A percentile compares a stretch with the other conserved stretches of the same genome.
These are phyloP conservation scores for Heliconius erato DNA, from an alignment of 2,888 invertebrate species.

Conservation along the genomic window DNA sequence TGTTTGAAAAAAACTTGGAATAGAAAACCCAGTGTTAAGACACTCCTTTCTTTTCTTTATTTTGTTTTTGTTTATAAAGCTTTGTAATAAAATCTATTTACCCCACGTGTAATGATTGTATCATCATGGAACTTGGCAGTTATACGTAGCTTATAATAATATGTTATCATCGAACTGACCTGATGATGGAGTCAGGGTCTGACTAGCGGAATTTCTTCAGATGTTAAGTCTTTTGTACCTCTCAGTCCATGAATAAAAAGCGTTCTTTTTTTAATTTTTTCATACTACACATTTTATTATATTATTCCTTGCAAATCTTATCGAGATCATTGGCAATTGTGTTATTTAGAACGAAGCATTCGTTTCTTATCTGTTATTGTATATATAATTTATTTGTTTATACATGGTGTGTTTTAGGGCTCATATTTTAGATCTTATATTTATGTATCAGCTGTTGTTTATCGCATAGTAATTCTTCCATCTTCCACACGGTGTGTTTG, in stretches of 20 bases:
- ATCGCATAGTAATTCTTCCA: constrained; percentile 10
- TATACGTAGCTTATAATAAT: neutral
- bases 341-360: constrained; percentile 20
- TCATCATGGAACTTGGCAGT: too few species aligned
- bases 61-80: neutral
- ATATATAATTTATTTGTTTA: constrained; percentile 28
- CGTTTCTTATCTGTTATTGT: constrained; percentile 44
- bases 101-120: neutral
- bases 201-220: too few species aligned
- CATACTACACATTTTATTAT: neutral
- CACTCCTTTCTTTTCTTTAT: neutral
- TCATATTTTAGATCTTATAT: constrained; percentile 24
- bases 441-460: constrained; percentile 33
- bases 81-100: neutral
- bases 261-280: neutral
- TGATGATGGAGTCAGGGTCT: neutral
- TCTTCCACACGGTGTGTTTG: neutral
- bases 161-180: neutral
- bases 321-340: constrained; percentile 32
- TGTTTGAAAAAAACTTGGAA: neutral
- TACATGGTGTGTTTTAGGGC: constrained; percentile 16
- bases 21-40: neutral
- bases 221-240: neutral
- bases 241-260: neutral
- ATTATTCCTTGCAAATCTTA: constrained; percentile 30